Evolutionary conservation across 92 coral and sea anemone species (phyloP), one percentile per base, ranked within the genome.

Genomic region (Ricordea florida): DNA sequence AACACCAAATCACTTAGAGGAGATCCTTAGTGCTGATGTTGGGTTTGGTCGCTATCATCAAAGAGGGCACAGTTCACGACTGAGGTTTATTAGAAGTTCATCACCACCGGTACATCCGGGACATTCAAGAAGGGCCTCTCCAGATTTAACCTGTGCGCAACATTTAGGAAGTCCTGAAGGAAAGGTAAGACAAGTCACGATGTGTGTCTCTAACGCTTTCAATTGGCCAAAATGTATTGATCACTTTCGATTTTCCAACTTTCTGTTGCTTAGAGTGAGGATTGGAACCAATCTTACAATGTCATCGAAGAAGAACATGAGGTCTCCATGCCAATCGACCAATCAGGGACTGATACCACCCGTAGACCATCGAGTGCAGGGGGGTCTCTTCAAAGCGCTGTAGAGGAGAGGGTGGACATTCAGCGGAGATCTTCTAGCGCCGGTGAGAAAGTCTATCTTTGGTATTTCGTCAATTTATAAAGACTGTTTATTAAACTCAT

Each of bases 231-330:
- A n/a, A 37, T 37, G 44, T 37, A 8, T 37, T 8, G 8, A 8
- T 37, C n/a, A 8, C 44, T 37, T 15, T 15, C 22, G 22, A 3
- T 5, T 9, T 46, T 10, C 2, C 20, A 15, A 25, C 28, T 72
- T 23, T 57, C 15, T 22, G 13, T 73, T 6, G 4, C 38, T 47
- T 35, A 73, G 80, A 58, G 34, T 10, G 80, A 85, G 17, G 85
- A 87, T 10, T 85, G 84, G 90, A 78, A 55, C 61, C 87, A 77
- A 40, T 31, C 92, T 13, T 44, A 80, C 7, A 77, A 70, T 42
- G 71, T 72, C 22, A 90, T 90, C 13, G 70, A 85, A 24, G 96
- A 90, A 49, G 96, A 81, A 28, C 91, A 90, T 56, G 96, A 90
- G 60, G 32, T 18, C 1, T 45, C 86, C 10, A 16, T 29, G 0